A percentile compares a stretch with the other conserved stretches of the same genome.
Evolutionary conservation across 2,797 vertebrate genomes (phyloP).

Genomic region (Streptopelia turtur): DNA sequence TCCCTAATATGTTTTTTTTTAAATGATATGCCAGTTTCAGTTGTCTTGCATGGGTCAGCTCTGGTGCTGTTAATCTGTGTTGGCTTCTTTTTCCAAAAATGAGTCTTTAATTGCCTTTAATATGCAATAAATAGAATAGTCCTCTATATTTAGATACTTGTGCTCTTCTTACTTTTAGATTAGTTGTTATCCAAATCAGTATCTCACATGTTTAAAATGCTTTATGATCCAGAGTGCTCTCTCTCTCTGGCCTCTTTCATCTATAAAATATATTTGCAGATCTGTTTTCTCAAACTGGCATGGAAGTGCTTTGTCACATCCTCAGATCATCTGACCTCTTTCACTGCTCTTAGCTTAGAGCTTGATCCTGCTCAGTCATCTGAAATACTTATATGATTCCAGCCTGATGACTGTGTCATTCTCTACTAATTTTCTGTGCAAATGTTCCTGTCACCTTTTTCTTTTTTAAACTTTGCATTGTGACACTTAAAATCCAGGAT

Average conservation of each 20-base stretch:
- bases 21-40: neutral
- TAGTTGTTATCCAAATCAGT: neutral
- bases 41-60: neutral
- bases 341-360: neutral
- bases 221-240: neutral
- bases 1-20: neutral
- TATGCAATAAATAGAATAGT: neutral
- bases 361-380: neutral
- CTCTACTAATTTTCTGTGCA: neutral
- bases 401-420: neutral
- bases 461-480: neutral
- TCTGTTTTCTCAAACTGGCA: neutral
- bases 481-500: neutral
- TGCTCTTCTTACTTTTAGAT: neutral
- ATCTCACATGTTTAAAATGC: neutral
- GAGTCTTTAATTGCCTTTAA: neutral
- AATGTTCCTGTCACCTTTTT: neutral
- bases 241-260: neutral
- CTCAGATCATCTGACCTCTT: neutral
- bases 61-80: neutral
- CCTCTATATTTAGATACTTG: accelerated
- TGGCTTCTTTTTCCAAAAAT: neutral
- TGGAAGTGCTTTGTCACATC: neutral
- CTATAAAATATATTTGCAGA: neutral
- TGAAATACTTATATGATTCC: neutral